Base-by-base conservation (phyloP, 2,888 invertebrate genomes). In the Lacanobia oleracea region DNA sequence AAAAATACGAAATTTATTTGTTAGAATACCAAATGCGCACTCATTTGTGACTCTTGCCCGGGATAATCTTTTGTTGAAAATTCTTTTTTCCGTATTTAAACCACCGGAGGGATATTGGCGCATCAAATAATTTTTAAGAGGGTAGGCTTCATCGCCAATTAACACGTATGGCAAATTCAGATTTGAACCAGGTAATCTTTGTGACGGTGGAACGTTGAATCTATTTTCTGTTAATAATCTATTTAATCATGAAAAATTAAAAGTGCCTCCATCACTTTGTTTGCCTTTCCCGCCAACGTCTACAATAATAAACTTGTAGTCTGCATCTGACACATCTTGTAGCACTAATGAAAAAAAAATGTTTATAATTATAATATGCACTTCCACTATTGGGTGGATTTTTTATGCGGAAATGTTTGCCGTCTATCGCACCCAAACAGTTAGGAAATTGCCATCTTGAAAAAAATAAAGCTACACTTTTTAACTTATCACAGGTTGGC, bases 21-120 rank as follows among this genome's bases (percentile, higher is more conserved):
- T 72, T n/a, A 79, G 48, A 56, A 81, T 81, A 51, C 76, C 81
- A 74, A 71, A 76, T 16, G 57, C 71, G 60, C 77, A 78, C 57
- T 78, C 77, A 43, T 76, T 67, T 50, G 64, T 64, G 18, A 54
- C 60, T 60, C 45, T 60, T 43, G 60, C 60, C 43, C 60, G 43
- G 23, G 60, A 60, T 45, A 60, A 60, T 45, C 23, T 60, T 60
- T 60, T 60, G 53, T 53, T 53, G 8, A 53, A 53, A 53, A 53
- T 53, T 53, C 53, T 23, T 53, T 23, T 53, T 23, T 9, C 23
- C 7, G 14, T 4, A 53, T 53, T 16, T 53, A 53, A 53, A 53
- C 23, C 23, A 27, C 53, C 23, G 6, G 53, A 53, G 1, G 53
- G 53, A 27, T 23, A 53, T 7, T 14, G 53, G 23, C 53, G 53